These are phyloP conservation scores for Orchesella cincta DNA, from an alignment of 1,140 invertebrate genomes.

Conservation along the genomic window DNA sequence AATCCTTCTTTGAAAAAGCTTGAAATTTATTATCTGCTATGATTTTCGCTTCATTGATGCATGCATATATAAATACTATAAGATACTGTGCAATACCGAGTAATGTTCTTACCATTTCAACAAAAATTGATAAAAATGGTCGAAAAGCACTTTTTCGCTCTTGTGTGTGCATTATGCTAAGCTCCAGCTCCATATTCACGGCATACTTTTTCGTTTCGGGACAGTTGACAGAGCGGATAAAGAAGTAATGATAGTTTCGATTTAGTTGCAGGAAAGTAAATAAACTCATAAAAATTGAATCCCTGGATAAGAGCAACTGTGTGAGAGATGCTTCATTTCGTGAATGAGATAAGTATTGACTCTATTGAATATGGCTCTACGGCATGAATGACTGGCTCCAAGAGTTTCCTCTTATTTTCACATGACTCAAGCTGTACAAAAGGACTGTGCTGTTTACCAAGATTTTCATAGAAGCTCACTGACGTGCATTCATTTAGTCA, in stretches of 20 bases:
- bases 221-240: conserved; percentile 16
- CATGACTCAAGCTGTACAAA: not conserved
- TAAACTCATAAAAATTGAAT: conserved; percentile 28
- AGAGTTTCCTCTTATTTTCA: too few relatives aligned
- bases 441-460: not conserved
- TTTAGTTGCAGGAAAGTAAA: conserved; percentile 13
- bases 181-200: not conserved
- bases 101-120: too few relatives aligned
- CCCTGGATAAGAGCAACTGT: not conserved
- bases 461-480: not conserved
- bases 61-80: too few relatives aligned
- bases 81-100: too few relatives aligned
- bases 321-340: not conserved
- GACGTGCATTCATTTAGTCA: too few relatives aligned
- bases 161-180: not conserved
- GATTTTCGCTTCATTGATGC: too few relatives aligned
- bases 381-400: too few relatives aligned
- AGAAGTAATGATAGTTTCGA: conserved; percentile 8
- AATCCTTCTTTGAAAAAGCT: too few relatives aligned
- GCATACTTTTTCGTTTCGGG: not conserved
- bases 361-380: not conserved
- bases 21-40: too few relatives aligned
- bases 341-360: not conserved
- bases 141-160: too few relatives aligned
- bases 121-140: too few relatives aligned